Base-by-base conservation (phyloP, 2,113 vertebrate species). In the Isichthys henryi region DNA sequence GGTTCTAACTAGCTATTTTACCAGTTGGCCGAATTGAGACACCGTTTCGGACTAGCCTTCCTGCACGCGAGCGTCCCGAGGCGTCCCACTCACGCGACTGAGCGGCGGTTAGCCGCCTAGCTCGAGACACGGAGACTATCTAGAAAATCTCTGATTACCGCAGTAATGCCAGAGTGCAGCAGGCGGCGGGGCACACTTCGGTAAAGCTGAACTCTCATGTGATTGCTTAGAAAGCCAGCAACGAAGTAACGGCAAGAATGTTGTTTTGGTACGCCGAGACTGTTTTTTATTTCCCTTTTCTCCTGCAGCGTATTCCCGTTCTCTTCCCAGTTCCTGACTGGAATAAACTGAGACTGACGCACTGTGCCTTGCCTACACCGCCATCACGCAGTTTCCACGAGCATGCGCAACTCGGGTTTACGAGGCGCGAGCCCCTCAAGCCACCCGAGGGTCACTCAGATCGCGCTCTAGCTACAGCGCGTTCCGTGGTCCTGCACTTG, bases 161-260 rank as follows among this genome's bases (percentile, higher is more conserved):
- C 89, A 89, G 83, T 66, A 90, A 43, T 66, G 87, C 86, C 90
- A 80, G 56, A 49, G 88, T 48, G 80, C 77, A 56, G 88, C 70
- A 85, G 80, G 50, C 39, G 52, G 56, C 50, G 49, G 88, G 77
- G 70, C 43, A 15, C 87, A 49, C 46, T 90, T 88, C 66, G 52
- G 83, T 88, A 70, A 88, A 56, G 85, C 90, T 89, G 70, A 87
- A 70, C 85, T 90, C 89, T 87, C 89, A 88, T 90, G 89, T 74
- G 90, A 90, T 77, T 53, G 77, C 43, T 83, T 84, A 46, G 35
- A 31, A 27, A n/a, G 39, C 77, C 88, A 85, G 88, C 49, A 58
- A 43, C 27, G 17, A 56, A 53, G 88, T 82, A 82, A 39, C 74
- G 27, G 49, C 46, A 49, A 50, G 27, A 88, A 80, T 27, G 49